Conservation (phyloP, 2,888 invertebrate species). For the Pegoplata infirma region DNA sequence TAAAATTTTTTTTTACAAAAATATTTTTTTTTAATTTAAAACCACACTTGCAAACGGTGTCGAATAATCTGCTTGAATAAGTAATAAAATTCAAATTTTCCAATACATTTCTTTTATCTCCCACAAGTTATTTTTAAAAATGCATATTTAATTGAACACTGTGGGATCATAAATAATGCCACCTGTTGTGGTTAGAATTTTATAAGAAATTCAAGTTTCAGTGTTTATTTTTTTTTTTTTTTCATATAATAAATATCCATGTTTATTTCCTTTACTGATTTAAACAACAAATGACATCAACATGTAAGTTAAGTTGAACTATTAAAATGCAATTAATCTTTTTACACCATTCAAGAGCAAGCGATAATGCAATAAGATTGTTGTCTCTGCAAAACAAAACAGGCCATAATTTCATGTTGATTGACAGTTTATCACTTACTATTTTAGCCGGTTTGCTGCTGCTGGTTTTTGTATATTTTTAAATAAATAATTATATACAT, state of each 20-base stretch:
- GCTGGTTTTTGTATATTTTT: neutral
- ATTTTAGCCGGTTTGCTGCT: neutral
- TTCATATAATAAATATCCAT: neutral
- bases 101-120: neutral
- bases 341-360: constrained; percentile 37
- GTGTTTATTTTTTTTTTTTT: neutral
- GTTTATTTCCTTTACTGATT: constrained; percentile 3
- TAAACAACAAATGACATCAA: constrained; percentile 46
- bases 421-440: constrained; percentile 47
- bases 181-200: constrained; percentile 31
- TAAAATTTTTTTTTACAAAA: no score
- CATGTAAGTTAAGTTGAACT: constrained; percentile 43
- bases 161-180: constrained; percentile 19
- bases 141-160: neutral
- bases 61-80: no score
- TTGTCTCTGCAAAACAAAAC: constrained; percentile 25
- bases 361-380: constrained; percentile 35
- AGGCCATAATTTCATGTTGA: constrained; percentile 37
- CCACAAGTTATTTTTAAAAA: neutral
- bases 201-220: constrained; percentile 22
- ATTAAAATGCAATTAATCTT: constrained; percentile 58
- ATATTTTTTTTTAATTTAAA: no score
- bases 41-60: no score
- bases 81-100: neutral
- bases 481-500: constrained; percentile 28